Base-by-base conservation (phyloP, 2,888 invertebrate species). In the Andrena marginata region DNA sequence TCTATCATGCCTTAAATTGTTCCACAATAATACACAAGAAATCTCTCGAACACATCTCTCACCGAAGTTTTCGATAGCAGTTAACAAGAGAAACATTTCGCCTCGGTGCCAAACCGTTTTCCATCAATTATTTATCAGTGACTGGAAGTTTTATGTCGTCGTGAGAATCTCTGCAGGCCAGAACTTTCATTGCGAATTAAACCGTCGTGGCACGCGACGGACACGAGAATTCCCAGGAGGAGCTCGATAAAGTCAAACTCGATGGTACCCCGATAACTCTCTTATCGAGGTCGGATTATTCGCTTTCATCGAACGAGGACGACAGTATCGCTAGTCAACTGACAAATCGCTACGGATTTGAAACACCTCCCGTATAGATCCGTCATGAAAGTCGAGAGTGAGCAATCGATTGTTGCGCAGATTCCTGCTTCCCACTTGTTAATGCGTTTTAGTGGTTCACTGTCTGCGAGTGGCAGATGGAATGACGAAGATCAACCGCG, bases 251-350 rank as follows among this genome's bases (percentile, higher is more conserved):
- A 86, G 86, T 88, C 85, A 82, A 91, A 87, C 86, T 88, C 84
- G 86, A 87, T 86, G 84, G 79, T 86, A 80, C 72, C 83, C 76
- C 78, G 89, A 91, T 90, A 92, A 91, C 87, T 89, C 87, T 89
- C 85, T 92, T 91, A 92, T 89, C 89, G 81, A 68, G 48, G 76
- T 74, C 65, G 80, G 86, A 88, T 90, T 91, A 90, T 89, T 87
- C 85, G 80, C 82, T 87, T 84, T 88, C 86, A 84, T 86, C 84
- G 83, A 82, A 79, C 83, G 72, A 76, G 77, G 67, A 84, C 71
- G 72, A 75, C 77, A 72, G 77, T 81, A 69, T 85, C 77, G 81
- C 65, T 70, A 48, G 69, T 73, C 67, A 60, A 74, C 71, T 76
- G 81, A 80, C 80, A 86, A 86, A 86, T 86, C 65, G 74, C 64